Conservation (phyloP, 2,113 vertebrate species). For the Diglossa brunneiventris region DNA sequence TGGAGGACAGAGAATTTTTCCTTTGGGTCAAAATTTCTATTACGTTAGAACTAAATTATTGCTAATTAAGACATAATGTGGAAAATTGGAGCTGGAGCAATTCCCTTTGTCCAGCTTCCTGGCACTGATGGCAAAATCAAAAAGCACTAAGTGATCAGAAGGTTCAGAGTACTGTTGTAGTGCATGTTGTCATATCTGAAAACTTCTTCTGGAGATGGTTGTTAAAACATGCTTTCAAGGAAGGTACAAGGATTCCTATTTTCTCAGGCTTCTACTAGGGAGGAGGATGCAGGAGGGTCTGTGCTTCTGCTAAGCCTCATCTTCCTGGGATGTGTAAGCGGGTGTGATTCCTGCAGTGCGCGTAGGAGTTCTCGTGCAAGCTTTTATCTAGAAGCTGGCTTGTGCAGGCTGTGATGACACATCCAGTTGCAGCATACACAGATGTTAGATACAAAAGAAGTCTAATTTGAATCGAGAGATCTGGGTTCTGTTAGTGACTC, state of each 20-base stretch:
- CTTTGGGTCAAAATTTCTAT: not conserved
- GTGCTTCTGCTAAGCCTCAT: not conserved
- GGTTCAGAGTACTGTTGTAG: not conserved
- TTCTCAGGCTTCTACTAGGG: not conserved
- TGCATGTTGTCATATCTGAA: not conserved
- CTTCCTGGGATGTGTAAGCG: not conserved
- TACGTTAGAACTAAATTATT: not conserved
- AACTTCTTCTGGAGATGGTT: not conserved
- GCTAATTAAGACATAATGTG: not conserved
- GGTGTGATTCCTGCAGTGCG: not conserved
- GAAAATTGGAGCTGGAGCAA: not conserved
- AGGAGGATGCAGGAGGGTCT: not conserved
- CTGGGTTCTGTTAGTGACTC: constrained; percentile 48
- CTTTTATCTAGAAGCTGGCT: not conserved
- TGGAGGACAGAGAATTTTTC: not conserved
- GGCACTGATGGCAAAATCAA: not conserved
- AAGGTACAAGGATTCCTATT: not conserved
- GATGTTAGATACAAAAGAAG: constrained; percentile 22
- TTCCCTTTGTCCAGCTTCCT: not conserved
- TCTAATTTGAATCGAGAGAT: constrained; percentile 30
- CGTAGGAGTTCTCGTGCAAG: fast-evolving
- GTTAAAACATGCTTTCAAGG: not conserved
- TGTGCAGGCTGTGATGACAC: not conserved
- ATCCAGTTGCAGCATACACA: not conserved
- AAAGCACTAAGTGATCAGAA: not conserved